Base-by-base conservation (phyloP, 2,113 vertebrate species). In the Sprattus sprattus region DNA sequence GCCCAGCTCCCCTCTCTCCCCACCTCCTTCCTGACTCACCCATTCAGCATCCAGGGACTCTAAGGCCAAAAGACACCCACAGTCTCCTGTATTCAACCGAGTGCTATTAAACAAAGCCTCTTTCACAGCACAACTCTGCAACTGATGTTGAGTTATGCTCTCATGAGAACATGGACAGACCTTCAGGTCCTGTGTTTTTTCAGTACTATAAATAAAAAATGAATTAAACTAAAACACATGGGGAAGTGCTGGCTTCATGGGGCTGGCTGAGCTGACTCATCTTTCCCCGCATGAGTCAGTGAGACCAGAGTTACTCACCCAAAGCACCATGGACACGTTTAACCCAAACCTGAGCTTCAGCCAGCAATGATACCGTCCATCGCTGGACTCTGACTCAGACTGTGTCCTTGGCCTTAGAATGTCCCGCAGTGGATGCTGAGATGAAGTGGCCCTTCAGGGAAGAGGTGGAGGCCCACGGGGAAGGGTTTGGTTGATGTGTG, bases 1-100 rank as follows among this genome's bases (percentile, higher is more conserved):
- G 98, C 93, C 82, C 92, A 92, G 89, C 46, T 90, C 90, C 91
- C 87, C 86, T 91, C 86, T 91, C 93, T 93, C 92, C 89, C 86
- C 90, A 93, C 90, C 94, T 94, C 28, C 49, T 18, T 22, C 81
- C 83, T 91, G 84, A 89, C 91, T 91, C 89, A 91, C 93, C 92
- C 90, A 93, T 88, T 92, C 90, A 25, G 87, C 89, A 85, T 83
- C 89, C 86, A 87, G 78, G 85, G 85, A 84, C 86, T 81, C 75
- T 81, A 47, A 57, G 85, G 82, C 87, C 83, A 60, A 57, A 57
- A 4, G 71, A 39, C 32, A 39, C 71, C 44, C 32, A 32, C 1
- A 39, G 28, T 39, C 13, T 78, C 71, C 28, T 15, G 71, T 7
- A 25, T 5, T 78, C 28, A 78, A 28, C 32, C 9, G 10, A 9